Percentiles rank a stretch among this genome's conserved stretches.
Conservation (phyloP, 2,113 vertebrate genomes). For the Puntigrus tetrazona region DNA sequence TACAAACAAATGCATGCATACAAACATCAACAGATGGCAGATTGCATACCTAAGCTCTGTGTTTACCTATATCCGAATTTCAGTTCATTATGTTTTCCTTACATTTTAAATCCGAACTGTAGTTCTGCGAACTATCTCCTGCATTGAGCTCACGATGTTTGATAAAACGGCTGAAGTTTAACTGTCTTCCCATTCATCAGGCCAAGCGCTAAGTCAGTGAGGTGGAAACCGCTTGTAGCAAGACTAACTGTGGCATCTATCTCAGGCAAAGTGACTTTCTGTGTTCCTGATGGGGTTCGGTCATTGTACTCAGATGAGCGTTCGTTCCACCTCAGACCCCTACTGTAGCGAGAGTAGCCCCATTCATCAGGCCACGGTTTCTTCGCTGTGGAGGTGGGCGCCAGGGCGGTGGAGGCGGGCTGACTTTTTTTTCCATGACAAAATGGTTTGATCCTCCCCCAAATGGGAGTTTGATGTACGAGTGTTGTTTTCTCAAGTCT, state of each 20-base stretch:
- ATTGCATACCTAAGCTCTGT: no score
- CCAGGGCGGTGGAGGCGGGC: constrained; percentile 22
- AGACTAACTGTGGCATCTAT: constrained; percentile 66
- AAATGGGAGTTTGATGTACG: constrained; percentile 44
- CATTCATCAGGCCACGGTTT: constrained; percentile 65
- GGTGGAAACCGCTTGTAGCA: constrained; percentile 67
- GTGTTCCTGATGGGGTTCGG: constrained; percentile 61
- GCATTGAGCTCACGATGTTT: no score
- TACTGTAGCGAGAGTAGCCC: constrained; percentile 58
- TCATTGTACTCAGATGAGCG: constrained; percentile 72
- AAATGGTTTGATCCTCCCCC: constrained; percentile 54
- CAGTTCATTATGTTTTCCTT: no score
- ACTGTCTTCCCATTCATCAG: not conserved
- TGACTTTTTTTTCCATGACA: constrained; percentile 50
- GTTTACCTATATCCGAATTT: no score
- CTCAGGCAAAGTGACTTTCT: constrained; percentile 32
- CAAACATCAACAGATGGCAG: no score
- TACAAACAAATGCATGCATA: no score
- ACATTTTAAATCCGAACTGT: no score
- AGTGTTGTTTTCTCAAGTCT: constrained; percentile 47
- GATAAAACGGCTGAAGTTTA: not conserved
- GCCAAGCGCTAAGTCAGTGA: constrained; percentile 54
- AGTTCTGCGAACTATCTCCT: no score
- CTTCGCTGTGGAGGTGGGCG: constrained; percentile 48
- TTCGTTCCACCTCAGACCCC: constrained; percentile 67